Evolutionary conservation across 2,113 vertebrate genomes (phyloP).

Genomic region (Dipodomys spectabilis): DNA sequence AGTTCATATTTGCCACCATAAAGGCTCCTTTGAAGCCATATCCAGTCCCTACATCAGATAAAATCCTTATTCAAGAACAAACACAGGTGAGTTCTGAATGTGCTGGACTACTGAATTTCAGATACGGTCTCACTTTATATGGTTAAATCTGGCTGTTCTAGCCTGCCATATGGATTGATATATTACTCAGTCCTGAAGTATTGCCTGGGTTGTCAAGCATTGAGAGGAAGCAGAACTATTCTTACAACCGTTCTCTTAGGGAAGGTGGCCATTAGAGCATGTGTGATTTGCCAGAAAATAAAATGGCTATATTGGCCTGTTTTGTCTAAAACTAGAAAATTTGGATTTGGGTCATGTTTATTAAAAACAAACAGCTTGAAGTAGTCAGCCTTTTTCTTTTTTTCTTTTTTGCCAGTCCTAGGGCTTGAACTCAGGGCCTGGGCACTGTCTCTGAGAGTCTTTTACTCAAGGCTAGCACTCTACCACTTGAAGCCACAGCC

Average conservation of each 20-base stretch:
- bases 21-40: constrained; percentile 93
- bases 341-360: not conserved
- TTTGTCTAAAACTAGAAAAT: constrained; percentile 1
- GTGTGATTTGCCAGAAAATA: not conserved
- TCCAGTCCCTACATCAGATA: constrained; percentile 89
- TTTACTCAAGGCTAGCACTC: too few species aligned
- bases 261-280: not conserved
- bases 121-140: not conserved
- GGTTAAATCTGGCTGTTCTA: not conserved
- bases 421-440: too few species aligned
- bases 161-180: not conserved
- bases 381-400: too few species aligned
- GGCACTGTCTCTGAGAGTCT: too few species aligned
- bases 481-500: too few species aligned
- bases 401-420: too few species aligned
- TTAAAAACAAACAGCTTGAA: not conserved
- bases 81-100: constrained; percentile 89
- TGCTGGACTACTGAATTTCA: not conserved
- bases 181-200: not conserved
- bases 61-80: constrained; percentile 94
- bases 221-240: not conserved
- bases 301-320: not conserved
- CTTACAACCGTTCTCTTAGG: not conserved
- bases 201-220: not conserved
- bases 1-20: constrained; percentile 96